Evolutionary conservation across 2,888 invertebrate species (phyloP), one percentile per base, ranked within the genome.

Genomic region (Synanthedon tipuliformis): DNA sequence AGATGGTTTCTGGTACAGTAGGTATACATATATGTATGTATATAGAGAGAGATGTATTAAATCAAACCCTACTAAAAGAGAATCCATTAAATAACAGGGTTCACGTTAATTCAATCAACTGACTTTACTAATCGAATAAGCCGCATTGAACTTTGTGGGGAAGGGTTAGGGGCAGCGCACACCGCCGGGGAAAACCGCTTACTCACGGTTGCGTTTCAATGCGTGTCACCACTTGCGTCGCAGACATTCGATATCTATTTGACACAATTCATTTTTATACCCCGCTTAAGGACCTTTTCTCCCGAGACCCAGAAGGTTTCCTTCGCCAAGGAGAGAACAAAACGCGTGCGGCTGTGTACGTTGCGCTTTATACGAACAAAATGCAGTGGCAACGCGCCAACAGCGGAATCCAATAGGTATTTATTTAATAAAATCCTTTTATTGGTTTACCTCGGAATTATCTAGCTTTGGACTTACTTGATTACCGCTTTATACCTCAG

Each of bases 61-160:
- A 68, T 68, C 65, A 68, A 71, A 66, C 67, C 63, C 60, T 66
- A 64, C 62, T 62, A 69, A 62, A 72, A 67, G 64, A 45, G 13
- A 72, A 72, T 69, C 72, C 65, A 59, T 56, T 59, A 51, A 51
- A 54, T 55, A 63, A 63, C 62, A 60, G 71, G 76, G 70, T 76
- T 78, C 71, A 78, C 83, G 77, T 85, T 85, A 85, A 85, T 85
- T 85, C 83, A 83, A 87, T 86, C 81, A 85, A 72, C 68, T 68
- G 66, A 69, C 66, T 71, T 69, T 71, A 68, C 81, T 86, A 87
- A 87, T 87, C 85, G 74, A 86, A 87, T 87, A 85, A 87, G 83
- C 84, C 76, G 75, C 66, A 71, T 73, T 78, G 73, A 75, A 75
- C 75, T 75, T 71, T 63, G 64, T 60, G 64, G 73, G 71, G 69